Evolutionary conservation across 1,140 invertebrate species (phyloP), one percentile per base, ranked within the genome.

Genomic region (Bombyx mandarina): DNA sequence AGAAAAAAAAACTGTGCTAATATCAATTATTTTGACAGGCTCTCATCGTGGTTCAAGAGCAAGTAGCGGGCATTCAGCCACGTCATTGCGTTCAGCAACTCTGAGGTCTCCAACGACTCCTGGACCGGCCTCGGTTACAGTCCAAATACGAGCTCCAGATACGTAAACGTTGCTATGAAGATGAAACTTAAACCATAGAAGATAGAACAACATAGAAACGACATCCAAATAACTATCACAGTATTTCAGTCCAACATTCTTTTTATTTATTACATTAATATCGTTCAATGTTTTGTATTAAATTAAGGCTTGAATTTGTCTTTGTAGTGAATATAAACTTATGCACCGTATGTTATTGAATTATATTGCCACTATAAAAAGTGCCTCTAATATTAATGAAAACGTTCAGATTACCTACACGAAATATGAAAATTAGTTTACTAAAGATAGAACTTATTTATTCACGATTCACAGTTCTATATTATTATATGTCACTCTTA

Each of bases 21-120:
- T 7, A 18, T 52, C 42, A 26, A 42, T 0, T 49, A 7, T 22
- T 45, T 74, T 89, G 90, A 70, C 78, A 93, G 92, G 91, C 60
- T 92, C 91, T 59, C 88, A 91, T 54, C 89, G 92, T 54, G 92
- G 92, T 54, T 93, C 92, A 56, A 89, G 90, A 68, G 90, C 90
- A 6, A 93, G 92, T 76, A 93, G 91, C 62, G 92, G 90, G 57
- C 89, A 91, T 56, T 93, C 92, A 3, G 91, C 89, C 1, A 85
- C 89, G 4, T 92, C 91, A 8, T 87, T 91, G 57, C 75, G 84
- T 53, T 87, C 84, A 46, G 82, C 82, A 0, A 85, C 81, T 8
- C 65, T 87, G 10, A 71, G 84, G 7, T 87, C 84, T 2, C 84
- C 84, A 5, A 87, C 79, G 8, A 70, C 84, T 8, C 69, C 79